Evolutionary conservation across 2,888 invertebrate genomes (phyloP).

Genomic region (Nemotelus nigrinus): DNA sequence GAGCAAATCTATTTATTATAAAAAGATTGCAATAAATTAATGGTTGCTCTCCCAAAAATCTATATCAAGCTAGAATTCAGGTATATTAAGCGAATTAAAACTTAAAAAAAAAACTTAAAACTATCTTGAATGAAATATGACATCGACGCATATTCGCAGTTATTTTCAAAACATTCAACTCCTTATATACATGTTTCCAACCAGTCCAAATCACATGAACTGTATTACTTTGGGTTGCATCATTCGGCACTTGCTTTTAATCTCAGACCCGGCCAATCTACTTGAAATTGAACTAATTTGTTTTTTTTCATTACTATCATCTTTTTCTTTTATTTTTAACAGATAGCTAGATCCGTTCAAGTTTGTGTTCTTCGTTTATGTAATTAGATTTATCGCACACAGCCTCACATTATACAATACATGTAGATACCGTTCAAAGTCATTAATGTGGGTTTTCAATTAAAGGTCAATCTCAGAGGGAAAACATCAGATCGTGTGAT

Average conservation of each 20-base stretch:
- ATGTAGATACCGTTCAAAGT: background rate
- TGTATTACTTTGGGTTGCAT: background rate
- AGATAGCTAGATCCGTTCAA: too few relatives aligned
- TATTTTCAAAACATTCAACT: background rate
- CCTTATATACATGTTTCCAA: background rate
- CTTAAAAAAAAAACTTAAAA: background rate
- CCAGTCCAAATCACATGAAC: too few relatives aligned
- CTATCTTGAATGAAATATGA: background rate
- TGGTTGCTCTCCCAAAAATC: background rate
- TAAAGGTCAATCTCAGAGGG: slow-evolving; percentile 18
- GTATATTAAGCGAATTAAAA: background rate
- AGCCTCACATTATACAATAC: background rate
- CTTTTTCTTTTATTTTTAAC: background rate
- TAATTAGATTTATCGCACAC: too few relatives aligned
- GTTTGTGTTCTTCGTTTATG: too few relatives aligned
- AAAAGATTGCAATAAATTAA: background rate
- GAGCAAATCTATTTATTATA: background rate
- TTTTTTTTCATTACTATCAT: background rate
- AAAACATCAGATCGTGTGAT: background rate
- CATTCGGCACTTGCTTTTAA: slow-evolving; percentile 1
- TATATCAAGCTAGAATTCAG: background rate
- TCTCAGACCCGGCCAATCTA: background rate
- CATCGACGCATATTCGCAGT: background rate
- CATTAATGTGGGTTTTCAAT: slow-evolving; percentile 6
- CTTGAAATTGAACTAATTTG: background rate